Percentiles rank a stretch among this genome's conserved stretches.
Evolutionary conservation across 2,113 vertebrate species (phyloP).

Genomic region (Corythaeola cristata): DNA sequence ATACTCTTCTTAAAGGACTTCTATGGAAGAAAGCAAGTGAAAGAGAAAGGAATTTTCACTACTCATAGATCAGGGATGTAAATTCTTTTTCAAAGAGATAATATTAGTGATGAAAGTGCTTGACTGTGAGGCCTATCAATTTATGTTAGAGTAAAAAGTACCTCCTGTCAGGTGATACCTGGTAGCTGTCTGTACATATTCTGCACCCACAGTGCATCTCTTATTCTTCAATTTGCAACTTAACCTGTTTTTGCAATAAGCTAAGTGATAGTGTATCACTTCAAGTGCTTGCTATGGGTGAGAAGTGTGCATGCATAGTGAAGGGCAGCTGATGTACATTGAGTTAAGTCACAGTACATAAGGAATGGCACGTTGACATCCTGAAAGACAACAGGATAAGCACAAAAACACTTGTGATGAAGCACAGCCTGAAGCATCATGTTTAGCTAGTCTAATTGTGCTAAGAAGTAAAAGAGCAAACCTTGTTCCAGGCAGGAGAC

Average conservation of each 20-base stretch:
- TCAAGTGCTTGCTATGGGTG: neutral
- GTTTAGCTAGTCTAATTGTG: neutral
- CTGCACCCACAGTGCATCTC: neutral
- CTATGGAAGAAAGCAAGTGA: neutral
- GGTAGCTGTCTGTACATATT: neutral
- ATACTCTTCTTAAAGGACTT: neutral
- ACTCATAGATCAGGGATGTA: neutral
- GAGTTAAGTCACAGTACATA: neutral
- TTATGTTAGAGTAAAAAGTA: neutral
- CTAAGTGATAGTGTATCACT: neutral
- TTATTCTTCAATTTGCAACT: neutral
- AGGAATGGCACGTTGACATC: neutral
- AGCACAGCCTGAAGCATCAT: neutral
- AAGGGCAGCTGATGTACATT: neutral
- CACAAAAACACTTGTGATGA: neutral
- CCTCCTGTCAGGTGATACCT: neutral
- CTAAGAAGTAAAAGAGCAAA: neutral
- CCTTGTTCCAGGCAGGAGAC: neutral
- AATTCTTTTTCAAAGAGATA: neutral
- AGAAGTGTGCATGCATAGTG: neutral
- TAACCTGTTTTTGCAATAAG: neutral
- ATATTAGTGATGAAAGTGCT: neutral
- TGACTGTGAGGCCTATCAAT: neutral
- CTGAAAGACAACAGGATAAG: neutral
- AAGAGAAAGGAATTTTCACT: neutral